Conservation (phyloP, 2,888 invertebrate species). For the Cantharis rufa region DNA sequence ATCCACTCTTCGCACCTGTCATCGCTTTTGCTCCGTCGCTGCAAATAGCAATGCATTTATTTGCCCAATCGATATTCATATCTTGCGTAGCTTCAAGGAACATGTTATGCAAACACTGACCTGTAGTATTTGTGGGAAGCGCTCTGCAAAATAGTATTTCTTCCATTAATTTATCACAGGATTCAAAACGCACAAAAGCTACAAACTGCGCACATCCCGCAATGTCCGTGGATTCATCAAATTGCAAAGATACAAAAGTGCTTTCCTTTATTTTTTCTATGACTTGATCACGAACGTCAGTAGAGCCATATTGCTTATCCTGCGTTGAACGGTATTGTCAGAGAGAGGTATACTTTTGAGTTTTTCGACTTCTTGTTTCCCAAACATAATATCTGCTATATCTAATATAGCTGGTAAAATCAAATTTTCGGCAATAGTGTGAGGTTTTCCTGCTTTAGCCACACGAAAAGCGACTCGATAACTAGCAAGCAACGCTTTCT, state of each 20-base stretch:
- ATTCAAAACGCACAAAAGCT: slow-evolving; percentile 39
- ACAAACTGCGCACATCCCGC: no score
- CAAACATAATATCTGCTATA: slow-evolving; percentile 2
- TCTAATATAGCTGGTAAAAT: no score
- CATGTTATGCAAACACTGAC: slow-evolving; percentile 35
- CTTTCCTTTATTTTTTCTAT: slow-evolving; percentile 10
- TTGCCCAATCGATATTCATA: no score
- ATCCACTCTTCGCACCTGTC: no score
- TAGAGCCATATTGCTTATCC: slow-evolving; percentile 43
- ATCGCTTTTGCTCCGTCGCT: no score
- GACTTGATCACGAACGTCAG: slow-evolving; percentile 18
- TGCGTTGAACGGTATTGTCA: slow-evolving; percentile 44
- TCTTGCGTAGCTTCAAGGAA: slow-evolving; percentile 14
- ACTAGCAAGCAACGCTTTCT: slow-evolving; percentile 35
- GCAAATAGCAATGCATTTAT: slow-evolving; percentile 29
- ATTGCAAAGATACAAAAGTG: no score
- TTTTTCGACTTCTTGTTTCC: slow-evolving; percentile 36
- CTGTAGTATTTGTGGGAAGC: slow-evolving; percentile 35
- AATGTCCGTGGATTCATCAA: no score
- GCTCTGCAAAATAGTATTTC: slow-evolving; percentile 35
- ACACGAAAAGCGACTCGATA: slow-evolving; percentile 25
- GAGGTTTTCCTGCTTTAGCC: no score
- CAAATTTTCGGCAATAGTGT: no score
- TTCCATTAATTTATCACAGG: slow-evolving; percentile 34
- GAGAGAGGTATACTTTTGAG: slow-evolving; percentile 44